These are phyloP conservation scores for Podarcis siculus DNA, from an alignment of 2,797 vertebrate genomes.

Conservation along the genomic window DNA sequence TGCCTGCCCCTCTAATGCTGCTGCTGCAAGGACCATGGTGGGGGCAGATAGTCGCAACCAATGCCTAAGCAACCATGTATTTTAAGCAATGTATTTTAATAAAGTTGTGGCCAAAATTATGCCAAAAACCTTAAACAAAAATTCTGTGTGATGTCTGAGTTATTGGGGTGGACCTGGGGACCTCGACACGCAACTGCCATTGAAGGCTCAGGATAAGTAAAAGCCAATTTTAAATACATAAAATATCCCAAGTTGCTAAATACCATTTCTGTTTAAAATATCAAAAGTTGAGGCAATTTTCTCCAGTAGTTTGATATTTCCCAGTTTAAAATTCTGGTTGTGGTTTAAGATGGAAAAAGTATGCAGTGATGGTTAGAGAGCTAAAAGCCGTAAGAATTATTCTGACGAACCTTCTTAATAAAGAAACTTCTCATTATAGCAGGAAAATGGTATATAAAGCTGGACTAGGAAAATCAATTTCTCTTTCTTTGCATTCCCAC, in stretches of 20 bases:
- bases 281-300: background rate
- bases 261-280: background rate
- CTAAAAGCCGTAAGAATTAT: background rate
- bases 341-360: background rate
- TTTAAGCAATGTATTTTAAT: too few species aligned
- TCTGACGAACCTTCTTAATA: background rate
- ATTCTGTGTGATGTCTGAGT: too few species aligned
- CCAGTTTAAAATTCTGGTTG: background rate
- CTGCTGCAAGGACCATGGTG: too few species aligned
- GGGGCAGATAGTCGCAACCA: too few species aligned
- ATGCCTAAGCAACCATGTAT: too few species aligned
- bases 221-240: background rate
- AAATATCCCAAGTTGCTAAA: background rate
- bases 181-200: too few species aligned
- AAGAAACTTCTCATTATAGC: background rate
- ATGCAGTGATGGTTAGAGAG: background rate
- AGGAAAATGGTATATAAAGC: constrained; percentile 1
- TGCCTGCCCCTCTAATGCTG: too few species aligned
- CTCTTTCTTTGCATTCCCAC: background rate
- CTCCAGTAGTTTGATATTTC: background rate
- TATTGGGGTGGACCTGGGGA: too few species aligned
- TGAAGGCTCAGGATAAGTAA: background rate
- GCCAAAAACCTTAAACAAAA: too few species aligned
- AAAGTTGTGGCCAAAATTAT: too few species aligned
- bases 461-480: background rate